Base-by-base conservation (phyloP, 2,888 invertebrate species). In the Eupithecia pulchellata region DNA sequence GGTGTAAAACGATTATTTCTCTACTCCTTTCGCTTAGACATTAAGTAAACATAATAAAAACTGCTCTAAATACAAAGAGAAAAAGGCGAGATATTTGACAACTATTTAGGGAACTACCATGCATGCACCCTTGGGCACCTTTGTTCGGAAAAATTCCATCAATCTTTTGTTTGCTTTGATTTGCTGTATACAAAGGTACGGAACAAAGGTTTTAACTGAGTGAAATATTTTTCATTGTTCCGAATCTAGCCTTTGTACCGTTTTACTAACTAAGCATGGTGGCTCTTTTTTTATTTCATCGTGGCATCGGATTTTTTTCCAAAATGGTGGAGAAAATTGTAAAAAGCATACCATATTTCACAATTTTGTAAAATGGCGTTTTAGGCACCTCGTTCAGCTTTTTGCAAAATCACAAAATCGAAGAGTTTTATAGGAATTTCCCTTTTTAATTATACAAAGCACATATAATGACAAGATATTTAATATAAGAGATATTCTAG, bases 81-180 rank as follows among this genome's bases (percentile, higher is more conserved):
- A 14, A 14, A 14, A 39, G 39, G n/a, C n/a, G n/a, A 39, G 39
- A 17, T 2, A 39, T 39, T 39, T 39, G 17, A 39, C 17, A 6
- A 39, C 39, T 39, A 17, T 17, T 13, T 36, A 36, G 2, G 2
- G 36, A 36, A 14, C 13, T 36, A n/a, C n/a, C n/a, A n/a, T n/a
- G n/a, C n/a, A n/a, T n/a, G n/a, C n/a, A n/a, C n/a, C n/a, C 36
- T 17, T 42, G n/a, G 17, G 42, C 36, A 36, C 36, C n/a, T 42
- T 39, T 42, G 42, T 42, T 42, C 42, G n/a, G 8, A 42, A 39
- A 42, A 42, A 42, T n/a, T n/a, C 42, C 42, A n/a, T 42, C n/a
- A 42, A 42, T n/a, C n/a, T 42, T 42, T 42, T 42, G 42, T 42
- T n/a, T n/a, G 8, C n/a, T 42, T n/a, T n/a, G n/a, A n/a, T 42